Base-by-base conservation (phyloP, 2,888 invertebrate genomes). In the Eledone cirrhosa region DNA sequence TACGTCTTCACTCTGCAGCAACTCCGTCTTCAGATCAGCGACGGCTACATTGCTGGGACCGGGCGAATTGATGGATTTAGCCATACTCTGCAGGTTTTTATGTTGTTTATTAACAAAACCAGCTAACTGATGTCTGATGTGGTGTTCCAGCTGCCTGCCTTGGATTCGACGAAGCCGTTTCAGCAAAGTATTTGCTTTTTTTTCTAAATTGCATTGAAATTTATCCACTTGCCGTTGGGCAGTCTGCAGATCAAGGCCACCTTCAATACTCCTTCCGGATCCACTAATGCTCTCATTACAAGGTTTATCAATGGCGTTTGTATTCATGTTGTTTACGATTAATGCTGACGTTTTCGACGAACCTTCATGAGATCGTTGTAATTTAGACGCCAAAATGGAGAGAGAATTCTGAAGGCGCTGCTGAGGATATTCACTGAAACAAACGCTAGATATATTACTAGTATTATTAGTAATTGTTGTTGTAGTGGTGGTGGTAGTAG, bases 81-180 rank as follows among this genome's bases (percentile, higher is more conserved):
- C 86, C 74, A 87, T 86, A n/a, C 84, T 84, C 80, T 88, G 87
- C 33, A 90, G 83, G 75, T 87, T 87, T 29, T 85, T 87, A 81
- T 95, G 94, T 41, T 94, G 94, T 87, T 94, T 93, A 82, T 95
- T 94, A 83, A 95, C 93, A 78, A 96, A 93, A 8, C 95, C 95
- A 31, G 94, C 93, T 19, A 95, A 93, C 90, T 97, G 96, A 84
- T 95, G 94, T 78, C 95, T 94, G 41, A 94, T 92, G 89, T 96
- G 95, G 81, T 94, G 94, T 8, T 95, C 95, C 89, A 95, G 93
- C 53, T 94, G 92, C 78, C 94, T 93, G 0, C 94, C 93, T 89
- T 97, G 96, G 33, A 95, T 91, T 88, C 95, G 95, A 22, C 95
- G 92, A 80, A 96, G 91, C 82, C 96, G 92, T 83, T 95, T 92